Base-by-base conservation (phyloP, 2,113 vertebrate genomes). In the Stigmatopora nigra region DNA sequence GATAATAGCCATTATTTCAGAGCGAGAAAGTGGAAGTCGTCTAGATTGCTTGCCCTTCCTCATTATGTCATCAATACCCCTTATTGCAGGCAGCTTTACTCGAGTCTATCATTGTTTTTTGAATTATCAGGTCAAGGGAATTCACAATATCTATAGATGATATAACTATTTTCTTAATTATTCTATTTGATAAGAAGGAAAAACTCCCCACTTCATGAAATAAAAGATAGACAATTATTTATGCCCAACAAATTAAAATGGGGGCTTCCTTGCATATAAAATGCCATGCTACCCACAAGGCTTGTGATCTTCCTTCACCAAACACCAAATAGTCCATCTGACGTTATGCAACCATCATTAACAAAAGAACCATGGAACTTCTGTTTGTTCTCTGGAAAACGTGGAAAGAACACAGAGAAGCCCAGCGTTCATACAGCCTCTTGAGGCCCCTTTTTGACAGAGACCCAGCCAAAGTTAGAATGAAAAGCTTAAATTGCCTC, bases 401-500 rank as follows among this genome's bases (percentile, higher is more conserved):
- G 74, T 87, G 81, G 84, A 87, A 82, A 85, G 86, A 84, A 81
- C 84, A 86, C 73, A 72, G 79, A 85, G 80, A 73, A 82, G 82
- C 78, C 61, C 41, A 63, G 73, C 67, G 65, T 83, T 70, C 62
- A 75, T 55, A 58, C 78, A 59, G 75, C 71, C 79, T 82, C 79
- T 78, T 84, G 81, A 74, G 85, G 72, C 65, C 71, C 73, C 68
- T 49, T 53, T 78, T 68, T 59, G 78, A 79, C 72, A 69, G 72
- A 81, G 78, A 69, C 55, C 63, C 65, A 88, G 86, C 89, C 89
- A 91, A 83, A 71, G 83, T 65, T 65, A 38, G 68, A 85, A 88
- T 83, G 73, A 90, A 89, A 89, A 86, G 83, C 86, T 88, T 69
- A 72, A 89, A 90, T 86, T 86, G 72, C 78, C 65, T 82, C 72